phyloP scores from a whole-genome alignment of 2,797 vertebrate species.

The Cirrhinus molitorella region DNA sequence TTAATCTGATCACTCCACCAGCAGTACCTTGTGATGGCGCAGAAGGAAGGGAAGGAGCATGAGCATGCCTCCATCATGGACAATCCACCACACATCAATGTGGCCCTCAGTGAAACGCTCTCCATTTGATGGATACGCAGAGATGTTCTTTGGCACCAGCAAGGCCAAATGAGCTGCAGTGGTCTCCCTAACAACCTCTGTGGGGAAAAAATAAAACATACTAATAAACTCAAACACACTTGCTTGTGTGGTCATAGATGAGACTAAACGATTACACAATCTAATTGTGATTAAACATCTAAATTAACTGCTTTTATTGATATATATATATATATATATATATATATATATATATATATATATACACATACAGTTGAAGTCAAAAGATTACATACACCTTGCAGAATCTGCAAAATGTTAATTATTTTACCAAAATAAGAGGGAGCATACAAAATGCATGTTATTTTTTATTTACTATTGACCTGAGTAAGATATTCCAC shows the following conservation, averaged over 20 bases:
- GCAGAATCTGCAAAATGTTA: too few species aligned
- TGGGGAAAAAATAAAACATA: slow-evolving; percentile 17
- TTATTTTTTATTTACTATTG: too few species aligned
- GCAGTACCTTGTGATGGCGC: slow-evolving; percentile 92
- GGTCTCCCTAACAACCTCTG: slow-evolving; percentile 95
- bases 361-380: too few species aligned
- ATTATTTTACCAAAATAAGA: too few species aligned
- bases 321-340: too few species aligned
- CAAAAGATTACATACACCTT: too few species aligned
- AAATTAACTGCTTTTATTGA: too few species aligned
- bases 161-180: slow-evolving; percentile 92
- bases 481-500: too few species aligned
- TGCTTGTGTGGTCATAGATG: background rate
- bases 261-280: background rate
- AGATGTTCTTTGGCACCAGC: slow-evolving; percentile 94
- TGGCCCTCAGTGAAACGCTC: slow-evolving; percentile 97
- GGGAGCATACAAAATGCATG: too few species aligned
- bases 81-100: slow-evolving; percentile 99
- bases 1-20: background rate
- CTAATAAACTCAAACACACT: background rate
- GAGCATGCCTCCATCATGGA: slow-evolving; percentile 97
- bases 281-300: too few species aligned
- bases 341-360: too few species aligned
- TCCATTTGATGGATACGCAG: slow-evolving; percentile 92
- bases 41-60: slow-evolving; percentile 98